Percentiles rank a stretch among this genome's conserved stretches.
Evolutionary conservation across 1,140 invertebrate genomes (phyloP).

Genomic region (Periplaneta americana): DNA sequence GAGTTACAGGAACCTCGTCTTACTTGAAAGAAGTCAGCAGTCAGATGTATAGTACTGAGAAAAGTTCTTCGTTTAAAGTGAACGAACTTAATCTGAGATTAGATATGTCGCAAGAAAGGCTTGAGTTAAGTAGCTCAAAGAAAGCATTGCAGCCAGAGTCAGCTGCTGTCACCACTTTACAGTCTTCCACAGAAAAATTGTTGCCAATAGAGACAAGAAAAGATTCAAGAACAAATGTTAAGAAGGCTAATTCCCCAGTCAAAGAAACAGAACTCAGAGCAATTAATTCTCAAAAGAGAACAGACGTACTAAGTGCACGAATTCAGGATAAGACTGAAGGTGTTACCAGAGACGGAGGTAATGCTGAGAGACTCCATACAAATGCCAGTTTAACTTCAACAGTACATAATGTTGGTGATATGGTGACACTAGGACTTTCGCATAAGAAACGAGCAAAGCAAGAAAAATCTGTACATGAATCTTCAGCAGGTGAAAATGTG

Average conservation of each 20-base stretch:
- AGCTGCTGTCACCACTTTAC: background rate
- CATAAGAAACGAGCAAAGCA: background rate
- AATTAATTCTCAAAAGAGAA: conserved; percentile 13
- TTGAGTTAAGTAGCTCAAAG: background rate
- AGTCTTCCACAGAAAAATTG: background rate
- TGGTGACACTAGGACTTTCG: background rate
- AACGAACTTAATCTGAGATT: background rate
- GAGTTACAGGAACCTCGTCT: background rate
- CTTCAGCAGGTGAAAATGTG: conserved; percentile 25
- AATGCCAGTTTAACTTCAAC: background rate
- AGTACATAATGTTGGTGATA: background rate
- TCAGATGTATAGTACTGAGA: background rate
- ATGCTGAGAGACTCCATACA: background rate
- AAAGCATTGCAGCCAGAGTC: background rate
- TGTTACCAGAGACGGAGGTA: background rate
- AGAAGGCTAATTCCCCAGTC: background rate
- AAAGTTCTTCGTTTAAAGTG: background rate
- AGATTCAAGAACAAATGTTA: background rate
- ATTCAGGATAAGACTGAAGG: background rate
- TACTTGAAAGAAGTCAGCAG: background rate
- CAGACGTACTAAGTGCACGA: conserved; percentile 17
- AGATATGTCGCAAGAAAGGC: background rate
- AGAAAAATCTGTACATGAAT: background rate
- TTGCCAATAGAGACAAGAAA: background rate
- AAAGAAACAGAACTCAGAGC: background rate